Conservation (phyloP, 1,140 invertebrate genomes). For the Zaprionus lachaisei region DNA sequence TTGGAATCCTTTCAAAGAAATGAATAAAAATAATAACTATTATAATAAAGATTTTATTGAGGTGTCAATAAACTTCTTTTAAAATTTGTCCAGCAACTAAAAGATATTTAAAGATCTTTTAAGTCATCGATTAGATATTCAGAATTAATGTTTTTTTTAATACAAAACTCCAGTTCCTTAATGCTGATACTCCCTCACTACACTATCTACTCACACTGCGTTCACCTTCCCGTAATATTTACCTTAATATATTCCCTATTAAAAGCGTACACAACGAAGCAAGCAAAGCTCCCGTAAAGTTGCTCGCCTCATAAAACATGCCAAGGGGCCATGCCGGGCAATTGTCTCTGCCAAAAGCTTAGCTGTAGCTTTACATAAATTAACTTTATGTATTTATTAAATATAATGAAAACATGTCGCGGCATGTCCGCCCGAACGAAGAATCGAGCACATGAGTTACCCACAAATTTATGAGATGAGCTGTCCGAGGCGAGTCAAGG, state of each 20-base stretch:
- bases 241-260: not conserved
- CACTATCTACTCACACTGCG: not conserved
- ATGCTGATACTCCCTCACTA: not conserved
- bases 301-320: not conserved
- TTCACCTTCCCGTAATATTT: not conserved
- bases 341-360: constrained; percentile 20
- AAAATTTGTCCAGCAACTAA: too few species aligned
- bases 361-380: constrained; percentile 34
- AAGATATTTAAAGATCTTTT: too few species aligned
- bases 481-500: too few species aligned
- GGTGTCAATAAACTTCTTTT: too few species aligned
- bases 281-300: not conserved
- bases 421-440: not conserved
- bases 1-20: not conserved
- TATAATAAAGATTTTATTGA: too few species aligned
- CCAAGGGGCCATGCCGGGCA: not conserved
- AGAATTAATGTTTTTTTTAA: too few species aligned
- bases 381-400: constrained; percentile 47
- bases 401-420: constrained; percentile 42
- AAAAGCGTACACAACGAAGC: not conserved
- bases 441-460: constrained; percentile 9
- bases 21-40: too few species aligned
- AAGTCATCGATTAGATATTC: too few species aligned
- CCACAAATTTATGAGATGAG: constrained; percentile 32
- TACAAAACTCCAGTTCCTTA: not conserved